Conservation (phyloP, 1,140 invertebrate species). For the Ericerus pela region DNA sequence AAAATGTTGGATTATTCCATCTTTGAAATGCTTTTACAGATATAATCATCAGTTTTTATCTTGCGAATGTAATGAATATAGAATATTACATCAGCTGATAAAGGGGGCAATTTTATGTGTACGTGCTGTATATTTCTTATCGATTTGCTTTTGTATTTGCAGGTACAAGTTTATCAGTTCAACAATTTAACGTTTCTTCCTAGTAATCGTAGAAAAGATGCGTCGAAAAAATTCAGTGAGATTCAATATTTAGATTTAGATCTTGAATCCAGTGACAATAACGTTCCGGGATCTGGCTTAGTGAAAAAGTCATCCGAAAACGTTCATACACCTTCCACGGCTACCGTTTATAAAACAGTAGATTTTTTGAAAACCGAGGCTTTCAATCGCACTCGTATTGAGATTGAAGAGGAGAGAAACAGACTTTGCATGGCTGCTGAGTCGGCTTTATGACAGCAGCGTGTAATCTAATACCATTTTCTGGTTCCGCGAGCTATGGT, state of each 20-base stretch:
- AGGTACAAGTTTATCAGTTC: slow-evolving; percentile 15
- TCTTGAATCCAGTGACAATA: slow-evolving; percentile 33
- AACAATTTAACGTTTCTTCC: slow-evolving; percentile 12
- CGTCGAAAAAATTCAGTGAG: slow-evolving; percentile 26
- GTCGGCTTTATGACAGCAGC: no score
- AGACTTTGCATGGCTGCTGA: slow-evolving; percentile 14
- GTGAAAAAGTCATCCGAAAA: slow-evolving; percentile 13
- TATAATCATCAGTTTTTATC: no score
- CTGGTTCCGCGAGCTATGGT: no score
- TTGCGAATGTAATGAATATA: no score
- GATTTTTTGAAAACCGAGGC: slow-evolving; percentile 84
- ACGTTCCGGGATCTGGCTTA: background rate
- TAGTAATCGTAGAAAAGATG: slow-evolving; percentile 14
- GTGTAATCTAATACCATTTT: no score
- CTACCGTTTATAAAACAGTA: slow-evolving; percentile 70
- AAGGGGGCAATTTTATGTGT: no score
- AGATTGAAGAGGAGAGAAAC: slow-evolving; percentile 48
- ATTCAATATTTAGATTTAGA: slow-evolving; percentile 65
- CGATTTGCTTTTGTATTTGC: background rate
- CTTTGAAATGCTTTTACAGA: no score
- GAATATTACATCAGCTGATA: no score
- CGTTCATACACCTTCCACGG: slow-evolving; percentile 14
- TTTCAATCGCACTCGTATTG: slow-evolving; percentile 70
- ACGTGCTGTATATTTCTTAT: no score
- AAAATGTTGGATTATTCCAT: no score